These are phyloP conservation scores for Cacatua alba DNA, from an alignment of 2,113 vertebrate genomes.

Conservation along the genomic window DNA sequence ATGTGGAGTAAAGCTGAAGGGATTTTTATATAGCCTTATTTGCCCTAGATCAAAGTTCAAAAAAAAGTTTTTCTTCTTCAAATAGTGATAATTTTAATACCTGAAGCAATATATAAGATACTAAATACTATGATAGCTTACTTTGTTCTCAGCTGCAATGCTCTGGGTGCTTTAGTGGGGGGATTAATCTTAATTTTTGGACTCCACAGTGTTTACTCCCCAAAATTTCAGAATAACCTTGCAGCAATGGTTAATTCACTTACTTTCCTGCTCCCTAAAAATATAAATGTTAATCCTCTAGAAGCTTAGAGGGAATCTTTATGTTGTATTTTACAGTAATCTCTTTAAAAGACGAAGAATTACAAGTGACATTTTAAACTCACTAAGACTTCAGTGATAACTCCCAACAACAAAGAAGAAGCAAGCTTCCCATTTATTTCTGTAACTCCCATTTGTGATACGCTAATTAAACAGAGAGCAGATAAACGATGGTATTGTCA, in stretches of 20 bases:
- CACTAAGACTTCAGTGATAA: not conserved
- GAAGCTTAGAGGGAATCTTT: conserved; percentile 34
- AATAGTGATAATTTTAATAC: not conserved
- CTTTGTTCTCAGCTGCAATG: not conserved
- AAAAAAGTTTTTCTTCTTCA: not conserved
- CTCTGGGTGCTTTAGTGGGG: not conserved
- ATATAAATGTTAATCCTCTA: conserved; percentile 16
- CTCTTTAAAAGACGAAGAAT: conserved; percentile 46
- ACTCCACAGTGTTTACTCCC: not conserved
- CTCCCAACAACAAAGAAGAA: not conserved
- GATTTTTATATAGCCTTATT: not conserved
- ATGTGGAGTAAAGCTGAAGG: not conserved
- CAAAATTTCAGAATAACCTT: conserved; percentile 14
- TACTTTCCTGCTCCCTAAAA: not conserved
- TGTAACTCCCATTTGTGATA: not conserved
- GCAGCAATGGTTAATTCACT: not conserved
- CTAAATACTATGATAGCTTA: not conserved
- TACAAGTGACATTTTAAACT: conserved; percentile 48
- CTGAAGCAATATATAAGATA: not conserved
- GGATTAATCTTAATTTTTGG: not conserved
- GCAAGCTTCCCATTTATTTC: not conserved
- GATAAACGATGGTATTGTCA: not conserved
- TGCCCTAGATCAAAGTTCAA: not conserved
- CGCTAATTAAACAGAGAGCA: not conserved
- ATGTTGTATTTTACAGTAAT: conserved; percentile 44